Evolutionary conservation across 2,888 invertebrate genomes (phyloP).

Genomic region (Ormyrus rosae): DNA sequence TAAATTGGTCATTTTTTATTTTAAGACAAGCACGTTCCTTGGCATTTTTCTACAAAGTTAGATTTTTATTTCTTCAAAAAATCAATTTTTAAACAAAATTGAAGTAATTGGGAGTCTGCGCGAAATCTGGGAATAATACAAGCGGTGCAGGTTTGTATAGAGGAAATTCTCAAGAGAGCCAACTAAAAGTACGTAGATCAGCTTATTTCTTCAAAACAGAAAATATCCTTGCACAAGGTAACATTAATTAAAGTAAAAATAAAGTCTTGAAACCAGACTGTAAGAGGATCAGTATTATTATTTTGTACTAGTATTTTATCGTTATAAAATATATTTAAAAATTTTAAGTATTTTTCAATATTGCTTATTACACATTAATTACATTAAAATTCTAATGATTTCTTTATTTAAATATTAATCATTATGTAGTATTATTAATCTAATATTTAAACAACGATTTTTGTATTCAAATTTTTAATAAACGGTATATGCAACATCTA

Average conservation of each 20-base stretch:
- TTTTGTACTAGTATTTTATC: slow-evolving; percentile 13
- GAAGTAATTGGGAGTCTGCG: neutral
- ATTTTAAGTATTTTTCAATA: neutral
- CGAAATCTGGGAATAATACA: slow-evolving; percentile 16
- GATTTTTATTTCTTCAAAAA: too few relatives aligned
- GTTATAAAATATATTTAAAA: slow-evolving; percentile 2
- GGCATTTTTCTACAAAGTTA: neutral
- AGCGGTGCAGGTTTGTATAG: neutral
- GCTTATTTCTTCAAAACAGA: slow-evolving; percentile 46
- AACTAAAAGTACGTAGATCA: slow-evolving; percentile 51
- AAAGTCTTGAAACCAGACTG: slow-evolving; percentile 24
- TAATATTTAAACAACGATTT: too few relatives aligned
- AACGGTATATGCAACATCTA: neutral
- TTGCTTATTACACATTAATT: too few relatives aligned
- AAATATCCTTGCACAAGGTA: slow-evolving; percentile 40
- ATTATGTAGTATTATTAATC: too few relatives aligned
- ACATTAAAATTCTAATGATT: too few relatives aligned
- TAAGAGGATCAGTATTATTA: slow-evolving; percentile 54
- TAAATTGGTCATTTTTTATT: neutral
- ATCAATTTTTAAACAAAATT: too few relatives aligned
- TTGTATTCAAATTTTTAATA: neutral
- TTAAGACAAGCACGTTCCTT: neutral
- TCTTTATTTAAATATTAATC: too few relatives aligned
- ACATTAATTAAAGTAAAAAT: slow-evolving; percentile 47
- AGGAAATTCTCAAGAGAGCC: slow-evolving; percentile 44